Base-by-base conservation (phyloP, 2,797 vertebrate genomes). In the Gobio occitaniae region DNA sequence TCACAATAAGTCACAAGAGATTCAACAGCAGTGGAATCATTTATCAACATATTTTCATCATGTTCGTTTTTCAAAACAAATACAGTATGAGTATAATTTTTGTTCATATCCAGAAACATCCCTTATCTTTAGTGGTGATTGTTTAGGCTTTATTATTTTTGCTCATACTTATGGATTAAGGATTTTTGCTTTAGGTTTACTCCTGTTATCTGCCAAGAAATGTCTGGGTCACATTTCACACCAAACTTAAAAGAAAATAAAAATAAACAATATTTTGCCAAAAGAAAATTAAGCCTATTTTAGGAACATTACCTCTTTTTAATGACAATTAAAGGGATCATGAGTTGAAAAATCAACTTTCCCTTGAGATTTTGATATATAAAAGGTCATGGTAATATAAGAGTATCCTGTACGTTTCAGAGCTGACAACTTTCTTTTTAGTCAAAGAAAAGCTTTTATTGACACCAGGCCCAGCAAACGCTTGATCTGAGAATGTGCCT, bases 1-100 rank as follows among this genome's bases (percentile, higher is more conserved):
- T 77, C 52, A 54, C 52, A 41, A 41, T 41, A 59, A 59, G 21
- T 41, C 75, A n/a, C 12, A 63, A 36, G 69, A 74, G 54, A 75
- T 65, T 65, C 5, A 3, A 59, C 9, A 29, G 15, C 32, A 25
- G 21, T 1, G 12, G 36, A 36, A 80, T 59, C 66, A 29, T 59
- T 52, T 71, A 81, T 56, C 66, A 81, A 19, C 15, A 56, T 50
- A 50, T 70, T 61, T 72, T 32, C 21, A 61, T 44, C 2, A 8
- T 63, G 36, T 77, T 77, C 0, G 2, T 21, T 41, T 59, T 59
- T 61, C 41, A 61, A 44, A 59, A 21, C 17, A 61, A 3, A 80
- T 68, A 25, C 25, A 25, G 25, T 25, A 19, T 52, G 63, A n/a
- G n/a, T 29, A 72, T 74, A 19, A 16, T 41, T 36, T 47, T 44